Evolutionary conservation across 2,797 vertebrate genomes (phyloP).

Genomic region (Oceanodroma leucorhoa): DNA sequence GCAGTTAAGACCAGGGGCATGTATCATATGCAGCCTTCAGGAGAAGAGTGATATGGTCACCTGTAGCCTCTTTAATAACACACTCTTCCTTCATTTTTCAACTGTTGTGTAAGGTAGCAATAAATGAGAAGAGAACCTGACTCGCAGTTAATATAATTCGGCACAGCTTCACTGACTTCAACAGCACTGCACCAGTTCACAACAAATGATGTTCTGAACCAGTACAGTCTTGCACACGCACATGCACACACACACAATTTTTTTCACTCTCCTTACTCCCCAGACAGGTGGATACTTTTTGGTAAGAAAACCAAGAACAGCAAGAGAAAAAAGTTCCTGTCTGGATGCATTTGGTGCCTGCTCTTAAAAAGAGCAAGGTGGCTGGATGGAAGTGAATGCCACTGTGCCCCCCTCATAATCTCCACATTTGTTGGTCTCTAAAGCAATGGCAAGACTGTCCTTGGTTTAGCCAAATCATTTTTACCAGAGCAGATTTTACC

Average conservation of each 20-base stretch:
- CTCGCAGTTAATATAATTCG: neutral
- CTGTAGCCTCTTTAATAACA: neutral
- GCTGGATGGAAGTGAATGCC: neutral
- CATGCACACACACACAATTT: neutral
- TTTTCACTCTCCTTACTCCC: neutral
- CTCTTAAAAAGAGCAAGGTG: neutral
- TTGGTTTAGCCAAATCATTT: neutral
- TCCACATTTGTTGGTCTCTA: neutral
- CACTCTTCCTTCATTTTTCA: neutral
- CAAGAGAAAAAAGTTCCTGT: neutral
- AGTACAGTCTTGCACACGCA: neutral
- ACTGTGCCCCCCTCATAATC: fast-evolving
- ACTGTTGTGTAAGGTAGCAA: neutral
- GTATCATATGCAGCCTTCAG: neutral
- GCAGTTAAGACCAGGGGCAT: neutral
- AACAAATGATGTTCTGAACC: neutral
- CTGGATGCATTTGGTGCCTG: neutral
- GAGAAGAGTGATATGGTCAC: neutral
- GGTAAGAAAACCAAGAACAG: neutral
- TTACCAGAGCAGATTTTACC: neutral
- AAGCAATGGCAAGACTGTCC: neutral
- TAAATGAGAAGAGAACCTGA: neutral
- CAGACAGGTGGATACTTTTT: neutral
- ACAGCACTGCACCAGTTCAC: neutral
- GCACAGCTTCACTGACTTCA: neutral